These are phyloP conservation scores for Limnodromus scolopaceus DNA, from an alignment of 2,797 vertebrate species.

Conservation along the genomic window DNA sequence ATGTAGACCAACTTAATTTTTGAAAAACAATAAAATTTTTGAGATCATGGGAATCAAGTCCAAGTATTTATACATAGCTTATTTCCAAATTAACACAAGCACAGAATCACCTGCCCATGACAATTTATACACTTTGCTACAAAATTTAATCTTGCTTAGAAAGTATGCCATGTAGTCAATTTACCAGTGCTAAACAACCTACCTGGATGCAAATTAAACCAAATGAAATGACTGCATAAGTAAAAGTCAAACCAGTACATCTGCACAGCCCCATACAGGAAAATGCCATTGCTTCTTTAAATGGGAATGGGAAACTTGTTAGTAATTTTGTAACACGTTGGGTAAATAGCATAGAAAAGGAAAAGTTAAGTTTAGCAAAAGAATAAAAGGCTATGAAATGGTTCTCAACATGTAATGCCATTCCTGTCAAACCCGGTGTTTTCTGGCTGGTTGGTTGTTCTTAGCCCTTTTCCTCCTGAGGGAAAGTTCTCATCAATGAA, in stretches of 20 bases:
- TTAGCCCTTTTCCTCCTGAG: background rate
- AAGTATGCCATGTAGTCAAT: background rate
- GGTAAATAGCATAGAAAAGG: background rate
- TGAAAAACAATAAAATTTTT: background rate
- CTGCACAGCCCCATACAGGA: background rate
- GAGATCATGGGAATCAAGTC: background rate
- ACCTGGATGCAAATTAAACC: background rate
- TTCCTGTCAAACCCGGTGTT: background rate
- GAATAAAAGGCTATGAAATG: background rate
- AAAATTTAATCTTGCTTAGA: constrained; percentile 20
- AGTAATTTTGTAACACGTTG: background rate
- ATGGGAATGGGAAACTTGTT: background rate
- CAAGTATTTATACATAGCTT: background rate
- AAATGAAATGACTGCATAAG: background rate
- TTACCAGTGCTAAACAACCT: background rate
- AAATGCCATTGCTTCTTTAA: background rate
- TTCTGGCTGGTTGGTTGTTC: background rate
- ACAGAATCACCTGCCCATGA: background rate
- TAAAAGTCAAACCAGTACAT: background rate
- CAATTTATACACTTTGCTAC: background rate
- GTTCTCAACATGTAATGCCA: background rate
- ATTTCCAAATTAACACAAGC: background rate
- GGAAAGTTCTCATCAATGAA: background rate
- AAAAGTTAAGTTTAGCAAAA: background rate
- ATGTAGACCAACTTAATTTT: background rate